Evolutionary conservation across 2,113 vertebrate genomes (phyloP).

Genomic region (Perca fluviatilis): DNA sequence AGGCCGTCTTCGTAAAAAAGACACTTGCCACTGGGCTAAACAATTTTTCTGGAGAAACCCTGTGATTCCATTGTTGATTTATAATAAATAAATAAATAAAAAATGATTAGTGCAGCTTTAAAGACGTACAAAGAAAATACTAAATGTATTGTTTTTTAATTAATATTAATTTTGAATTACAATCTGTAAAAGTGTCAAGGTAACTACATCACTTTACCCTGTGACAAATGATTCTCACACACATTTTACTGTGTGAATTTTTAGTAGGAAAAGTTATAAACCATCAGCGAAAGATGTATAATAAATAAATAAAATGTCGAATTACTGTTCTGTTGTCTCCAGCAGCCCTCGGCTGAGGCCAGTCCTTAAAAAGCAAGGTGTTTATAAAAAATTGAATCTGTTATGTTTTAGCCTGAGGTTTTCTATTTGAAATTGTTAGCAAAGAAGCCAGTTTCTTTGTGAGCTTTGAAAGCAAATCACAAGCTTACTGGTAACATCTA

Average conservation of each 20-base stretch:
- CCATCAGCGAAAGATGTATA: background rate
- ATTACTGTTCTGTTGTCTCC: constrained; percentile 26
- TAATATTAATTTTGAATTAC: background rate
- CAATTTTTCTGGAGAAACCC: too few relatives aligned
- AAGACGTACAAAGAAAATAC: background rate
- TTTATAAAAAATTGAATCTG: constrained; percentile 48
- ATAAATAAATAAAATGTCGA: constrained; percentile 22
- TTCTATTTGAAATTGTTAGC: constrained; percentile 35
- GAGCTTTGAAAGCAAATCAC: constrained; percentile 37
- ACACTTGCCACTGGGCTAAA: too few relatives aligned
- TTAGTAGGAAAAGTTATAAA: constrained; percentile 10
- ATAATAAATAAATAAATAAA: background rate
- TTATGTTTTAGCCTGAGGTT: constrained; percentile 56
- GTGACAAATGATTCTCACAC: background rate
- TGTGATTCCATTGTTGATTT: background rate
- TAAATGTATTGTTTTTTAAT: background rate
- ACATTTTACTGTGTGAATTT: background rate
- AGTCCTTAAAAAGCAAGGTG: constrained; percentile 14
- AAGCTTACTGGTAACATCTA: constrained; percentile 45
- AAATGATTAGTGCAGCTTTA: background rate
- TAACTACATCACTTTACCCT: background rate
- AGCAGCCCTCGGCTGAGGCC: constrained; percentile 7
- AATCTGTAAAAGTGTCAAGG: background rate
- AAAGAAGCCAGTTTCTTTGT: constrained; percentile 30
- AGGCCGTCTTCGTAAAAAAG: too few relatives aligned